A percentile compares a stretch with the other conserved stretches of the same genome.
Conservation (phyloP, 2,113 vertebrate species). For the Ptilorrhoa leucosticta region DNA sequence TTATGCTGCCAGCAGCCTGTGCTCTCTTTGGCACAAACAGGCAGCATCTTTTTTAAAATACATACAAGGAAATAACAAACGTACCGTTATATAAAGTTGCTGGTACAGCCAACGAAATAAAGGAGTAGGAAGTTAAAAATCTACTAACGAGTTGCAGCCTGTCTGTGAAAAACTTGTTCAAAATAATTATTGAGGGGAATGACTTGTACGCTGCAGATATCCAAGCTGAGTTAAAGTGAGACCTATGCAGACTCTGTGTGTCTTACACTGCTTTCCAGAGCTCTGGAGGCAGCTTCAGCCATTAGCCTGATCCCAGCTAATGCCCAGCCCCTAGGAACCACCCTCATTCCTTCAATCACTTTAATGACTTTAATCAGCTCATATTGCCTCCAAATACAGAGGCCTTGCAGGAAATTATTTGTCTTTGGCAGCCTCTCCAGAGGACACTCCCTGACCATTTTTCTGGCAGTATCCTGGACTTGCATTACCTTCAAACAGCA, state of each 20-base stretch:
- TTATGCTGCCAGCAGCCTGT: neutral
- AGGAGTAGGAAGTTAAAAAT: neutral
- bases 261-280: neutral
- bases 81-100: neutral
- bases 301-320: neutral
- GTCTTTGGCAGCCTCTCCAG: neutral
- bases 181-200: neutral
- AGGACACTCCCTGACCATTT: neutral
- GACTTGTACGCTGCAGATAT: neutral
- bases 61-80: neutral
- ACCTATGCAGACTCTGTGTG: rapidly evolving
- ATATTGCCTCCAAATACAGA: neutral
- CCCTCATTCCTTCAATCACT: neutral
- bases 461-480: neutral
- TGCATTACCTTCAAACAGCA: neutral
- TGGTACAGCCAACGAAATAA: neutral
- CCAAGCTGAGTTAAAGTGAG: neutral
- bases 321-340: neutral
- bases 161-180: neutral
- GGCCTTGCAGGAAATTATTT: neutral
- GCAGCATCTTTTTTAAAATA: neutral
- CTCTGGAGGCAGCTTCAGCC: neutral
- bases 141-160: neutral
- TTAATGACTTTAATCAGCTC: neutral
- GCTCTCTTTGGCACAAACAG: neutral